Conservation (phyloP, 2,113 vertebrate genomes). For the Oreotragus oreotragus region DNA sequence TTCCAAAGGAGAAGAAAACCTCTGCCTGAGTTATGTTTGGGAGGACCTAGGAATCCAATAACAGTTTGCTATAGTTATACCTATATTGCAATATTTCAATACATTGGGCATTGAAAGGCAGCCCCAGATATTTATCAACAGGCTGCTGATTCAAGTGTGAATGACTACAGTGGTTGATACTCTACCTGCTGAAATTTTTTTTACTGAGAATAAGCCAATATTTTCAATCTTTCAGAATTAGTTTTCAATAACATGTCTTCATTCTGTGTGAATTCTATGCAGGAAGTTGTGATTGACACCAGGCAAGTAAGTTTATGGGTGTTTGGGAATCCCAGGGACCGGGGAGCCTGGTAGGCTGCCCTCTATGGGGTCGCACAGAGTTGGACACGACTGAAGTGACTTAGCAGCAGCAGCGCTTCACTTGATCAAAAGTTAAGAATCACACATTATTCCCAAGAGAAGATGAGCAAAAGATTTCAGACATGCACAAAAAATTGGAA, state of each 20-base stretch:
- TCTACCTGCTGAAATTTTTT: background rate
- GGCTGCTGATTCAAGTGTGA: background rate
- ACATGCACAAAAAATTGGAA: background rate
- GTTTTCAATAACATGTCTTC: conserved; percentile 2
- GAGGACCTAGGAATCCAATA: background rate
- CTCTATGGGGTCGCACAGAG: accelerated
- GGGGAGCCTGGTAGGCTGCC: too few relatives aligned
- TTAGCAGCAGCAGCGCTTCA: background rate
- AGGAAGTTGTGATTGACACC: background rate
- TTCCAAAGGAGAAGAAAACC: background rate
- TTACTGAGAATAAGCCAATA: background rate
- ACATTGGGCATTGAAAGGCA: background rate
- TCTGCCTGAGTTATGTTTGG: background rate
- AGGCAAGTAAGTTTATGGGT: background rate
- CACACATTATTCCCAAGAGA: background rate
- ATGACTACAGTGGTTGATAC: background rate
- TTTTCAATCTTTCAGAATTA: background rate
- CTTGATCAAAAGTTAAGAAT: background rate
- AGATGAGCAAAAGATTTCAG: background rate
- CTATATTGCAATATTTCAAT: background rate
- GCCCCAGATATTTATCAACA: conserved; percentile 35
- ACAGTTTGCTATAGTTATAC: background rate
- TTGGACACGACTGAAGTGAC: too few relatives aligned
- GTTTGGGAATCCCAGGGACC: background rate
- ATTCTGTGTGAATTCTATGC: background rate